A percentile compares a stretch with the other conserved stretches of the same genome.
Evolutionary conservation across 2,797 vertebrate species (phyloP).

Genomic region (Acanthornis magna): DNA sequence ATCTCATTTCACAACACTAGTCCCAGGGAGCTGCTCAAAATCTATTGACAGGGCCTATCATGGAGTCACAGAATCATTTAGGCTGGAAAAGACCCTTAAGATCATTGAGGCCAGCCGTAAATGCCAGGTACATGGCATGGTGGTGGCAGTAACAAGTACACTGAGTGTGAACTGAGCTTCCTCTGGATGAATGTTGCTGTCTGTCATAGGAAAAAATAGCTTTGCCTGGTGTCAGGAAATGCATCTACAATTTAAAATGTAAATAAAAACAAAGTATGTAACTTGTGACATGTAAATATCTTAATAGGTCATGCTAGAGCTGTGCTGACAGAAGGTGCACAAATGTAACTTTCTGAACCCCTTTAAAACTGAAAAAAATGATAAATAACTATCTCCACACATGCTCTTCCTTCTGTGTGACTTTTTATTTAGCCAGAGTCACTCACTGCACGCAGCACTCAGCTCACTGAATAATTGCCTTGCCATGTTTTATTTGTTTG

Average conservation of each 20-base stretch:
- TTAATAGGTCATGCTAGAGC: neutral
- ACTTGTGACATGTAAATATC: neutral
- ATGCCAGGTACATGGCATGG: accelerated
- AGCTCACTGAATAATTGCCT: neutral
- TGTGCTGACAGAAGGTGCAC: neutral
- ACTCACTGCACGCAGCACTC: neutral
- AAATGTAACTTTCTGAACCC: neutral
- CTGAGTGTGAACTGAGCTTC: neutral
- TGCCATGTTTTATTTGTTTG: neutral
- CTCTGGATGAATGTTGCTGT: neutral
- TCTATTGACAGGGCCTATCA: neutral
- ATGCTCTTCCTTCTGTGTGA: neutral
- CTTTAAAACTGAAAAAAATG: neutral
- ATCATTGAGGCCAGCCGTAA: neutral
- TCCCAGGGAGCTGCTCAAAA: neutral
- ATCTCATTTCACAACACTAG: neutral
- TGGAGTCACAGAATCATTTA: neutral
- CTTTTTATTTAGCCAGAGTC: neutral
- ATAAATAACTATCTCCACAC: neutral
- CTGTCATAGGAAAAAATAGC: neutral
- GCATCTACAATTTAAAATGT: neutral
- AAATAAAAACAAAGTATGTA: neutral
- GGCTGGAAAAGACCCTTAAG: neutral
- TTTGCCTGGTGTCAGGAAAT: neutral
- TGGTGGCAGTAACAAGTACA: neutral